phyloP scores from a whole-genome alignment of 2,797 vertebrate genomes.

The Macropus fuliginosus region DNA sequence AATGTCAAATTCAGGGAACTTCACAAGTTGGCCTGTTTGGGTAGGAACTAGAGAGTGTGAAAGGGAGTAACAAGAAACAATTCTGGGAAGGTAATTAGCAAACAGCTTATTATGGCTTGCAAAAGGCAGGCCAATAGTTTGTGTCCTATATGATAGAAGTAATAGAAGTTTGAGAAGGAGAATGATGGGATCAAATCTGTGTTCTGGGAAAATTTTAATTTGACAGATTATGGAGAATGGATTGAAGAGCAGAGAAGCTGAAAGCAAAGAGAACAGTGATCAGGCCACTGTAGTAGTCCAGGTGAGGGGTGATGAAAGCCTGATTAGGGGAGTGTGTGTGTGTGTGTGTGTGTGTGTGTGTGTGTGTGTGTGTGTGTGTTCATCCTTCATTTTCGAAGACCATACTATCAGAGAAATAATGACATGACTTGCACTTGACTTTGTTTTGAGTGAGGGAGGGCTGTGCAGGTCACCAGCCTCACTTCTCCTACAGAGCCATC shows the following conservation, averaged over 20 bases:
- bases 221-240: neutral
- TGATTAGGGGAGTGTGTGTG: neutral
- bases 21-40: neutral
- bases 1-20: no score
- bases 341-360: no score
- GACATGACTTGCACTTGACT: no score
- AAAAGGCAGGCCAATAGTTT: neutral
- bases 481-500: no score
- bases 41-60: neutral
- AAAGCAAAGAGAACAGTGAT: neutral
- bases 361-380: no score
- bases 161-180: neutral
- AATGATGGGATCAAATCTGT: neutral
- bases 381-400: no score
- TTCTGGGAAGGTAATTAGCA: neutral
- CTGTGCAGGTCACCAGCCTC: no score
- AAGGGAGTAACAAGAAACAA: neutral
- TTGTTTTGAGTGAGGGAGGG: no score
- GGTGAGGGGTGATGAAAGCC: neutral
- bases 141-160: neutral
- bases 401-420: no score
- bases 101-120: neutral
- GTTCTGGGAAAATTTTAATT: neutral
- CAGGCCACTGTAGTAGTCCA: neutral
- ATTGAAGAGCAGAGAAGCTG: neutral